Evolutionary conservation across 2,797 vertebrate species (phyloP).

Genomic region (Pipistrellus pipistrellus): DNA sequence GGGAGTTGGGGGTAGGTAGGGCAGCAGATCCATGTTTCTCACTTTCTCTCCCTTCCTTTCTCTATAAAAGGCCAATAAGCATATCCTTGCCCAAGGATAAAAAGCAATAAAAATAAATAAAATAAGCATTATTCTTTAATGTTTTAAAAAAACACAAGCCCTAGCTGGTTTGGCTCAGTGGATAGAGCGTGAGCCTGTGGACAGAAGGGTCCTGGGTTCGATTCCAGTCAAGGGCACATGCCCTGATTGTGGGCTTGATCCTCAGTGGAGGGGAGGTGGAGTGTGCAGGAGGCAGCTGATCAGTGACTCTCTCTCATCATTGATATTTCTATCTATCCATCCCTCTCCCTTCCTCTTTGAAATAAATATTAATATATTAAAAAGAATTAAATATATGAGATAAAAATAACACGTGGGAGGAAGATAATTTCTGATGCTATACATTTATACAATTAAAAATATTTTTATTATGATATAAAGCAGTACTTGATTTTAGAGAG

Average conservation of each 20-base stretch:
- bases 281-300: too few species aligned
- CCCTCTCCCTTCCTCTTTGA: too few species aligned
- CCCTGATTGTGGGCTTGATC: too few species aligned
- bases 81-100: background rate
- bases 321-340: too few species aligned
- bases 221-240: too few species aligned
- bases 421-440: background rate
- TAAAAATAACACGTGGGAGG: background rate
- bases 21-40: background rate
- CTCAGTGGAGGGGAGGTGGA: too few species aligned
- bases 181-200: too few species aligned
- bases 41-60: background rate
- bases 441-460: background rate
- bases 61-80: background rate
- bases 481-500: background rate
- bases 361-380: background rate
- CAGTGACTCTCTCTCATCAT: too few species aligned
- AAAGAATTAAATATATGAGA: background rate
- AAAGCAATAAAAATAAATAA: background rate
- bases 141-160: background rate
- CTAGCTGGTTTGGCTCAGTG: too few species aligned
- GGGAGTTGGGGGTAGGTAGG: background rate
- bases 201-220: too few species aligned
- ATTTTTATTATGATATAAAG: slow-evolving; percentile 19
- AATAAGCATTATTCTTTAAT: background rate